Percentiles rank a stretch among this genome's conserved stretches.
These are phyloP conservation scores for Pantherophis alleghaniensis DNA, from an alignment of 2,797 vertebrate species.

Conservation along the genomic window DNA sequence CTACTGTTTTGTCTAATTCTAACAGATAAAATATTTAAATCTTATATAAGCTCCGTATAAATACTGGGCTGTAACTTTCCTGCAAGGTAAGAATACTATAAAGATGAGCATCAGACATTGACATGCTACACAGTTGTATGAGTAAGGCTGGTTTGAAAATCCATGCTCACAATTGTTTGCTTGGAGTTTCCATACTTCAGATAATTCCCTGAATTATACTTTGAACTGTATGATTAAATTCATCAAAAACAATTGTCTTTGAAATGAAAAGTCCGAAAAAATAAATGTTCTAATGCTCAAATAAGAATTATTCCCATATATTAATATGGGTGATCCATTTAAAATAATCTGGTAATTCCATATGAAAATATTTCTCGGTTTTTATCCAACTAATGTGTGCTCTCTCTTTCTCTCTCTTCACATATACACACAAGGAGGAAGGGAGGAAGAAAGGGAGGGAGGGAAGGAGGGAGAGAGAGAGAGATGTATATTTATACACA, in stretches of 20 bases:
- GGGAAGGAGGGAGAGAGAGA: too few relatives aligned
- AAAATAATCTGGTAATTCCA: slow-evolving; percentile 7
- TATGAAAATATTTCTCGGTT: slow-evolving; percentile 22
- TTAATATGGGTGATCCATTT: slow-evolving; percentile 29
- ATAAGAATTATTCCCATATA: slow-evolving; percentile 6
- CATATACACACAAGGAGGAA: too few relatives aligned
- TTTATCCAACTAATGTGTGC: slow-evolving; percentile 2
- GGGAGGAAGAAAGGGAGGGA: too few relatives aligned
- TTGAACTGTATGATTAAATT: slow-evolving; percentile 21
- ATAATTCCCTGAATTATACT: background rate
- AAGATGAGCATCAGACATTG: background rate
- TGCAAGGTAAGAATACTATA: background rate
- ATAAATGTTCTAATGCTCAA: slow-evolving; percentile 6
- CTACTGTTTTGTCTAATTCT: background rate
- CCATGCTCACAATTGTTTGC: background rate
- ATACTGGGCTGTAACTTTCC: background rate
- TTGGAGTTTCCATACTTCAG: background rate
- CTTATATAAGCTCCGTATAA: background rate
- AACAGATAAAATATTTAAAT: background rate
- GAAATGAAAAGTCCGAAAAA: slow-evolving; percentile 24
- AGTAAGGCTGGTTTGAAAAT: background rate
- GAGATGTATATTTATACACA: background rate
- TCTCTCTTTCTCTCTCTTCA: too few relatives aligned
- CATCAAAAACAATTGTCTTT: slow-evolving; percentile 6
- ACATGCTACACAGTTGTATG: background rate